These are phyloP conservation scores for Oreotrochilus melanogaster DNA, from an alignment of 2,113 vertebrate genomes.

Conservation along the genomic window DNA sequence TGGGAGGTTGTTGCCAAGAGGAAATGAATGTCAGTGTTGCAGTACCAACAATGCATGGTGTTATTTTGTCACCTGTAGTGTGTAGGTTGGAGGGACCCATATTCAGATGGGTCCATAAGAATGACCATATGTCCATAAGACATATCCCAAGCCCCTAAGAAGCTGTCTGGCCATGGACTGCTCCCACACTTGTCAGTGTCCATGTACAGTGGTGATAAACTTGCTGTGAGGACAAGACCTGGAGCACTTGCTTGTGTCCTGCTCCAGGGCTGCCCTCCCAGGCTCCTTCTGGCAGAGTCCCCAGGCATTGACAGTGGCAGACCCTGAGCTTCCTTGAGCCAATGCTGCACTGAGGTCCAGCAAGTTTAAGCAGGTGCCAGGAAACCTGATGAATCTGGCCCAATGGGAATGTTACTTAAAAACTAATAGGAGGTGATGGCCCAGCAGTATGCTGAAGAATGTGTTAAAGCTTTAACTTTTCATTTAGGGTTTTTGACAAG, in stretches of 20 bases:
- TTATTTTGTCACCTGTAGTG: neutral
- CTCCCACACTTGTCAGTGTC: neutral
- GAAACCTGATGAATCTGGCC: neutral
- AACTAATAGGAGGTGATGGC: constrained; percentile 28
- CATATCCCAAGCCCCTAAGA: no score
- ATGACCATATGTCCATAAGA: no score
- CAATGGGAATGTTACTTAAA: constrained; percentile 15
- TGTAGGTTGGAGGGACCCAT: fast-evolving
- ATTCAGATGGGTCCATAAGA: fast-evolving
- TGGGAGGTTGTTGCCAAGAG: neutral
- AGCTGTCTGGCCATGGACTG: neutral
- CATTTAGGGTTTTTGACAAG: constrained; percentile 31
- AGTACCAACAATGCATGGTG: fast-evolving
- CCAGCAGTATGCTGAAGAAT: constrained; percentile 19
- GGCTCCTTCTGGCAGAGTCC: no score
- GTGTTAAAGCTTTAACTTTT: constrained; percentile 37
- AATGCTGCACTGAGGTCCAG: neutral
- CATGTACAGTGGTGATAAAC: fast-evolving
- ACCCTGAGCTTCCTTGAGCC: neutral
- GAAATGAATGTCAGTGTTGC: neutral
- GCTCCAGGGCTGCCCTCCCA: no score
- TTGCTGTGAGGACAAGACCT: fast-evolving
- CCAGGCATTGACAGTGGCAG: neutral
- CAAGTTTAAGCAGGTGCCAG: neutral
- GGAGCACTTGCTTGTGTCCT: neutral